Conservation (phyloP, 2,113 vertebrate species). For the Chloroceryle aenea region DNA sequence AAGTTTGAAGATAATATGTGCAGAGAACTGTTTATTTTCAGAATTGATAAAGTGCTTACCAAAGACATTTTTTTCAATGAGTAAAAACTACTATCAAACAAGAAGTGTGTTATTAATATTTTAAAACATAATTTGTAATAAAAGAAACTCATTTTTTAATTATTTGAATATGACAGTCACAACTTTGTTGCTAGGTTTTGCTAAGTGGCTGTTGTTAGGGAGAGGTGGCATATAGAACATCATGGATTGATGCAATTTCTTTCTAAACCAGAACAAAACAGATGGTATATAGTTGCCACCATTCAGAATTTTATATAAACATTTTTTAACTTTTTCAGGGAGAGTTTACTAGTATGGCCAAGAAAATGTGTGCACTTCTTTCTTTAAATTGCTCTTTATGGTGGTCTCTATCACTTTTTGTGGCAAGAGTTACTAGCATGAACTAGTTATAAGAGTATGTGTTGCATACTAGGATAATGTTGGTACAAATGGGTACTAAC, state of each 20-base stretch:
- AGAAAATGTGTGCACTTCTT: not conserved
- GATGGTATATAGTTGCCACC: constrained; percentile 13
- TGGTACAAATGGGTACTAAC: not conserved
- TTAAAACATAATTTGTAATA: not conserved
- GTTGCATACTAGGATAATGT: not conserved
- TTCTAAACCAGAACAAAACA: constrained; percentile 43
- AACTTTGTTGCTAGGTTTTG: constrained; percentile 24
- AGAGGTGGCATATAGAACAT: not conserved
- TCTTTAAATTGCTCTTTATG: not conserved
- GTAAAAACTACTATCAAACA: not conserved
- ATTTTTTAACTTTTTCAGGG: not conserved
- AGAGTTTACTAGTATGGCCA: not conserved
- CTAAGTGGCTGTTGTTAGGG: constrained; percentile 8
- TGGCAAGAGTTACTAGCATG: not conserved
- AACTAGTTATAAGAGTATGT: not conserved
- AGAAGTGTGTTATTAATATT: not conserved
- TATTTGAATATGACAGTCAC: not conserved
- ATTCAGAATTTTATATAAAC: constrained; percentile 5
- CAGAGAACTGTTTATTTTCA: constrained; percentile 20
- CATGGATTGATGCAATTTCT: not conserved
- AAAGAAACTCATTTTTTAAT: not conserved
- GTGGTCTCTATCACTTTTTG: not conserved
- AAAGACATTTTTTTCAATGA: not conserved
- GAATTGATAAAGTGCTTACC: not conserved
- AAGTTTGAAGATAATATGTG: not conserved